Base-by-base conservation (phyloP, 2,888 invertebrate species). In the Buathra laborator region DNA sequence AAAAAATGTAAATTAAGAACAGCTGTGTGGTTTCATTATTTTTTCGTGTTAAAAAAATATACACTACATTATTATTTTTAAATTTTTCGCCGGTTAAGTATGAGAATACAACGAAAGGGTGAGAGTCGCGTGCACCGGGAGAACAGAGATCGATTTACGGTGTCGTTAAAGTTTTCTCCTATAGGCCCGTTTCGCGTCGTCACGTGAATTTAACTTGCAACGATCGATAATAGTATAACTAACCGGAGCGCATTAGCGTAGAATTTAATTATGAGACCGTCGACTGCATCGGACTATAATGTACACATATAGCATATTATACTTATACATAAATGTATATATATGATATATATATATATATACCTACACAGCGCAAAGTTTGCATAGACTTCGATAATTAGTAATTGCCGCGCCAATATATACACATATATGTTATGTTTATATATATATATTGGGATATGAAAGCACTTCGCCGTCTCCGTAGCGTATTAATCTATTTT, bases 331-430 rank as follows among this genome's bases (percentile, higher is more conserved):
- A 19, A 2, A 19, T 53, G 19, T 7, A 24, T 56, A 10, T 56
- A 24, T 24, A 56, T 56, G 2, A 24, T 56, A 9, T 10, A 24
- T 29, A 24, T 56, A 9, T 10, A 24, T 29, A n/a, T 62, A 62
- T n/a, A 6, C 6, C n/a, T 32, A n/a, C 29, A 29, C 14, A 32
- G 62, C 14, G 62, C 14, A 14, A 32, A 62, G 14, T 62, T 62
- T 62, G 62, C 44, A 67, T 44, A 12, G 12, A 67, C 19, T 24
- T 19, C 37, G 70, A 32, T 32, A 32, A n/a, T 51, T 56, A 37
- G 16, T 37, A 56, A 71, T 71, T 56, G 51, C 12, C 71, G 43
- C 19, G 56, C 72, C 5, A 72, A n/a, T 59, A 59, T 56, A 32
- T 56, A 44, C 29, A 59, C 14, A 24, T 59, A 29, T 29, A 56